A percentile compares a stretch with the other conserved stretches of the same genome.
Conservation (phyloP, 2,888 invertebrate species). For the Thymelicus sylvestris region DNA sequence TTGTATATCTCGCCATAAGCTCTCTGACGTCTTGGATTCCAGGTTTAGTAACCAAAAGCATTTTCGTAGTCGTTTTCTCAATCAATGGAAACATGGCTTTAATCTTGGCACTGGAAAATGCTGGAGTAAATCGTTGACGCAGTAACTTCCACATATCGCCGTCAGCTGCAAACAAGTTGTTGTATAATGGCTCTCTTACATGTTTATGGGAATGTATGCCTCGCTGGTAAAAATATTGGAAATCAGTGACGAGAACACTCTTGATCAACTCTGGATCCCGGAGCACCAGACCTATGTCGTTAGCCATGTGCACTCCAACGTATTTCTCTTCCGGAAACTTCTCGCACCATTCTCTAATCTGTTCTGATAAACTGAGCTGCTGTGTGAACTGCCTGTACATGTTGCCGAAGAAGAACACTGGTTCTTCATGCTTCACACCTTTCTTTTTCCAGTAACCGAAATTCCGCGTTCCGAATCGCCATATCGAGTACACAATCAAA, state of each 20-base stretch:
- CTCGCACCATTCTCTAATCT: constrained; percentile 58
- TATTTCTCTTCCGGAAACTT: constrained; percentile 60
- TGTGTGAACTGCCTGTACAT: constrained; percentile 54
- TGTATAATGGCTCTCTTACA: constrained; percentile 58
- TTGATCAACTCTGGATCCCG: constrained; percentile 64
- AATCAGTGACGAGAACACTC: constrained; percentile 59
- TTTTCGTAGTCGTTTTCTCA: constrained; percentile 60
- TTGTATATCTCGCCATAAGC: constrained; percentile 40
- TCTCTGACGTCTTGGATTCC: constrained; percentile 58
- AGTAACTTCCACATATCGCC: constrained; percentile 64
- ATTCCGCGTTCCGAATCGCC: constrained; percentile 46
- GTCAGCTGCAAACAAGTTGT: constrained; percentile 60
- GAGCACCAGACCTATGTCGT: constrained; percentile 58
- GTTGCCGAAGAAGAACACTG: constrained; percentile 60
- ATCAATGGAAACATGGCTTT: constrained; percentile 68
- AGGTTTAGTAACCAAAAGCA: constrained; percentile 48
- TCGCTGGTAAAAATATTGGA: constrained; percentile 58
- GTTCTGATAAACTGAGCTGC: constrained; percentile 52
- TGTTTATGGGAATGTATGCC: constrained; percentile 54
- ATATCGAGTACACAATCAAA: constrained; percentile 17
- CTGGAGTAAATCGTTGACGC: constrained; percentile 58
- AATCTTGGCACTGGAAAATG: constrained; percentile 48
- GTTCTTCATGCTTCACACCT: constrained; percentile 60
- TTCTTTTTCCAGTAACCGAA: constrained; percentile 35
- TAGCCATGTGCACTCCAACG: constrained; percentile 61